A percentile compares a stretch with the other conserved stretches of the same genome.
phyloP scores from a whole-genome alignment of 30 jellyfish, hydroid and myxozoan species.

The Aurelia coerulea region DNA sequence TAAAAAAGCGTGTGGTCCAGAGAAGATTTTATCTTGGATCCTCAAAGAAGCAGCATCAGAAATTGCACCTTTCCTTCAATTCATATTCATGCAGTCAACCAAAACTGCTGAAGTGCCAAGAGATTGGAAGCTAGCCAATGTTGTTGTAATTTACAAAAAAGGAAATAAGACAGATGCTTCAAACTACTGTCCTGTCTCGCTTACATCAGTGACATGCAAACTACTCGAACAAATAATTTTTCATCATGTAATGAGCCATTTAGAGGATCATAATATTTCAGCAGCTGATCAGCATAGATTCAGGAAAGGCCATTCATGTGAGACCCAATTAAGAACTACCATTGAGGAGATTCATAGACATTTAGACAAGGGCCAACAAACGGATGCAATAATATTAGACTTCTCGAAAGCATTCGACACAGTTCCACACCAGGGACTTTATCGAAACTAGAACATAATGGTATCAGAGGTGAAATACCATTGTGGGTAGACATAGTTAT shows the following conservation, averaged over 20 bases:
- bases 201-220: constrained; percentile 2
- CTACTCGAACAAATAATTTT: neutral
- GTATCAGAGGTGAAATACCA: constrained; percentile 21
- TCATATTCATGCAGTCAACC: neutral
- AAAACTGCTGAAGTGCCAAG: neutral
- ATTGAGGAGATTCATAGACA: neutral
- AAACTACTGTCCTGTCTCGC: constrained; percentile 5
- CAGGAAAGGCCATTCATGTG: constrained; percentile 7
- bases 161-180: constrained; percentile 2
- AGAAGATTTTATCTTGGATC: neutral
- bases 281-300: neutral
- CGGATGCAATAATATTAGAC: constrained; percentile 2
- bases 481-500: constrained; percentile 2
- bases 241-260: constrained; percentile 11
- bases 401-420: constrained; percentile 35
- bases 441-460: constrained; percentile 21
- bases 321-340: neutral
- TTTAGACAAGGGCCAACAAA: constrained; percentile 9
- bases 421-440: constrained; percentile 23
- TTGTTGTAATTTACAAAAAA: neutral
- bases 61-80: constrained; percentile 1
- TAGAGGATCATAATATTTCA: neutral
- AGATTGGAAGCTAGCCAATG: constrained; percentile 9
- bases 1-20: constrained; percentile 8
- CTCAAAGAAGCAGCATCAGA: constrained; percentile 13